Evolutionary conservation across 2,113 vertebrate species (phyloP).

Genomic region (Nematolebias whitei): DNA sequence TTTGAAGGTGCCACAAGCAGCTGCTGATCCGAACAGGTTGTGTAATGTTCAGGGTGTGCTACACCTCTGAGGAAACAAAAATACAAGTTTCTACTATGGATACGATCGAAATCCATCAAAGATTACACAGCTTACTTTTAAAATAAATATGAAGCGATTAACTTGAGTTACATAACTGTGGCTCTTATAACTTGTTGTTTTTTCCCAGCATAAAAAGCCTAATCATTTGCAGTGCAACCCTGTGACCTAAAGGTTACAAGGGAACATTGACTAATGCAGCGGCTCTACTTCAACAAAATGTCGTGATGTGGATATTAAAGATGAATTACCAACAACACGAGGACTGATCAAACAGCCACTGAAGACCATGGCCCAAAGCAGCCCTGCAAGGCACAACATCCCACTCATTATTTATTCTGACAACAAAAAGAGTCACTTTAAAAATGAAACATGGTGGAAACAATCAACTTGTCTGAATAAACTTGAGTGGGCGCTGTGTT

Average conservation of each 20-base stretch:
- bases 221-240: too few relatives aligned
- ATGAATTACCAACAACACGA: constrained; percentile 61
- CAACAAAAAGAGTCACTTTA: neutral
- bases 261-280: too few relatives aligned
- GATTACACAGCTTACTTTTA: too few relatives aligned
- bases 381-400: constrained; percentile 14
- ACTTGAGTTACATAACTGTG: too few relatives aligned
- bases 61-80: constrained; percentile 6
- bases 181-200: too few relatives aligned
- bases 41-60: neutral
- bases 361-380: constrained; percentile 38
- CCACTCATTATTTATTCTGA: neutral
- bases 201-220: too few relatives aligned
- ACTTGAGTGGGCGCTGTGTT: constrained; percentile 33
- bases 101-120: too few relatives aligned
- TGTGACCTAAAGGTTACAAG: too few relatives aligned
- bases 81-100: neutral
- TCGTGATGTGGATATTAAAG: neutral
- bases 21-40: neutral
- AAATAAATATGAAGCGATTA: too few relatives aligned
- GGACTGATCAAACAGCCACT: constrained; percentile 50
- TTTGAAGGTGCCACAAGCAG: neutral
- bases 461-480: constrained; percentile 39
- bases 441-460: constrained; percentile 3
- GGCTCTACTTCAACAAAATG: neutral